Evolutionary conservation across 2,113 vertebrate species (phyloP), one percentile per base, ranked within the genome.

Genomic region (Embiotoca jacksoni): DNA sequence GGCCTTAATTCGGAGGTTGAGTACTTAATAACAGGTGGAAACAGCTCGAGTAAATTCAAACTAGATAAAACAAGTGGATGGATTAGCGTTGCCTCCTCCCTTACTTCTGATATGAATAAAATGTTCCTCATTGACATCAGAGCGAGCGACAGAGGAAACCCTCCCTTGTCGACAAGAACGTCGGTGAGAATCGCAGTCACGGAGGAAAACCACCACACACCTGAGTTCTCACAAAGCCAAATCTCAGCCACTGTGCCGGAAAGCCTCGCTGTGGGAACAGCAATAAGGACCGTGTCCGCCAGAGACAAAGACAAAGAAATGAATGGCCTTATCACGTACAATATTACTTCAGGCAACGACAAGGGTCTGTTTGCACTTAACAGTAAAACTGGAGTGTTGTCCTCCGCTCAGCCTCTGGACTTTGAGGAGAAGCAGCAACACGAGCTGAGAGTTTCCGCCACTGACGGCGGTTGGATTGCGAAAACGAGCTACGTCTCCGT

Each of bases 131-230:
- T 98, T 50, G 95, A 94, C 13, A 90, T 97, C 73, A 96, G 92
- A 32, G 98, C 97, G 1, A 96, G 81, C 33, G 98, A 99, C 92
- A 96, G 94, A 92, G 98, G 98, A 33, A 98, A 96, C 66, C 98
- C 97, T 32, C 97, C 97, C 0, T 92, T 99, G 54, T 97, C 96
- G 0, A 89, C 95, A 0, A 93, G 94, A 62, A 92, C 94, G 0
- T 84, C 91, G 3, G 94, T 98, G 64, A 95, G 94, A 50, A 94
- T 99, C 56, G 93, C 95, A 0, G 96, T 99, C 46, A 99, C 98
- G 0, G 98, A 99, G 79, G 98, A 99, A 84, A 99, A 99, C 82
- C 96, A 97, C 82, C 96, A 99, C 56, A 97, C 96, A 0, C 98
- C 98, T 0, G 97, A 98, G 82, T 99, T 99, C 92, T 98, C 97